Percentiles rank a stretch among this genome's conserved stretches.
Conservation (phyloP, 2,113 vertebrate species). For the Lasiurus cinereus region DNA sequence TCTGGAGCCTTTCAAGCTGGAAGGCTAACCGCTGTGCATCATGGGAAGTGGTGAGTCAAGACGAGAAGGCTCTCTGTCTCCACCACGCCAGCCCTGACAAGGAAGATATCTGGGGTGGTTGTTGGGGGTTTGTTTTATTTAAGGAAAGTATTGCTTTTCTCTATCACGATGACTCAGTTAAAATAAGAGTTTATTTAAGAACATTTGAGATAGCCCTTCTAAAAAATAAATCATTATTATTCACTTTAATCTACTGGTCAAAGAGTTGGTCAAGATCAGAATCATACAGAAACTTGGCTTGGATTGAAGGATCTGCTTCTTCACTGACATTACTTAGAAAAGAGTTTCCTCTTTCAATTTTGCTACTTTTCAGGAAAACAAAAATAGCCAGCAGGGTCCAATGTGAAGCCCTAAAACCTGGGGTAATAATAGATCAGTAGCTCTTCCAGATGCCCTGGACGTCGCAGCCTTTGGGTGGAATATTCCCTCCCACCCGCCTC, state of each 20-base stretch:
- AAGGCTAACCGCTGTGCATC: conserved; percentile 59
- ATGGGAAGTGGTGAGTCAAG: neutral
- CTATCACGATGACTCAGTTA: neutral
- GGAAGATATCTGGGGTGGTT: neutral
- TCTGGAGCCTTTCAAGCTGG: conserved; percentile 70
- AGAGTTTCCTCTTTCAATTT: conserved; percentile 3
- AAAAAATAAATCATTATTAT: conserved; percentile 30
- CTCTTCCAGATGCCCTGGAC: neutral
- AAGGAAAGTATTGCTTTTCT: neutral
- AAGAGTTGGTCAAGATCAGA: neutral
- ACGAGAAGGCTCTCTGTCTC: neutral
- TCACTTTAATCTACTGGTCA: neutral
- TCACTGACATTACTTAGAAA: neutral
- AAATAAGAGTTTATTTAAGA: conserved; percentile 40
- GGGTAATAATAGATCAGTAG: neutral
- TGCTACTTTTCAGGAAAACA: conserved; percentile 29
- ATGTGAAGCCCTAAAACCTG: neutral
- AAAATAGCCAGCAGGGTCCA: neutral
- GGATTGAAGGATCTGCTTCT: neutral
- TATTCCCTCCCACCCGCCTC: neutral
- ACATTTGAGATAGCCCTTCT: neutral
- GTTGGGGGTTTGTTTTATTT: neutral
- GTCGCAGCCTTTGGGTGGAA: neutral
- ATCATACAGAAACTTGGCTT: neutral
- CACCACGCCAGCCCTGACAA: neutral